phyloP scores from a whole-genome alignment of 2,888 invertebrate species.

The Panopea generosa region DNA sequence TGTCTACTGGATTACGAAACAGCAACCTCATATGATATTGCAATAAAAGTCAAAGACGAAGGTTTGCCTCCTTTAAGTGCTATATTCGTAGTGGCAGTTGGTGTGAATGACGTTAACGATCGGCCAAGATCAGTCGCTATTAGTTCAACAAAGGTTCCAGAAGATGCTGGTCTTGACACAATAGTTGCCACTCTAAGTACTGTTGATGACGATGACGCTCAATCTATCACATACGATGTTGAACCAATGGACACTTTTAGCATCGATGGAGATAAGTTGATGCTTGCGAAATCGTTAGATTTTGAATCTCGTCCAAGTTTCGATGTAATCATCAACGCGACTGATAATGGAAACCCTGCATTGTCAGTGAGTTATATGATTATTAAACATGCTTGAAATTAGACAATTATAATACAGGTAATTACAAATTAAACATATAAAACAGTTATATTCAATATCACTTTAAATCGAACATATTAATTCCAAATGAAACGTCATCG shows the following conservation, averaged over 20 bases:
- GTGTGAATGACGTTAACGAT: constrained; percentile 69
- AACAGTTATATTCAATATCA: too few relatives aligned
- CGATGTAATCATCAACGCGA: background rate
- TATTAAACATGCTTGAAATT: too few relatives aligned
- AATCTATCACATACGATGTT: constrained; percentile 51
- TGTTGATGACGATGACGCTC: constrained; percentile 63
- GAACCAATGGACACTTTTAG: constrained; percentile 3
- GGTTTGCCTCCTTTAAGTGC: constrained; percentile 56
- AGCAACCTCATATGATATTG: constrained; percentile 38
- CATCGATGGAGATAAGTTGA: constrained; percentile 1
- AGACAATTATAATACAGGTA: too few relatives aligned
- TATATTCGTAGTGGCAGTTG: constrained; percentile 48
- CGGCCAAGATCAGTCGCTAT: constrained; percentile 58
- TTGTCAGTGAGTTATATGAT: constrained; percentile 19
- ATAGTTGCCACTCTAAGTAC: constrained; percentile 30
- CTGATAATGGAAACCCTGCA: constrained; percentile 24
- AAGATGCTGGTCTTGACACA: constrained; percentile 9
- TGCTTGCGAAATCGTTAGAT: constrained; percentile 15
- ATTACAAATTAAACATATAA: too few relatives aligned
- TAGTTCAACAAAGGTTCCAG: constrained; percentile 38
- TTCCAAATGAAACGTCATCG: background rate
- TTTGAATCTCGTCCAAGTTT: constrained; percentile 19
- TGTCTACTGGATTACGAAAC: constrained; percentile 69
- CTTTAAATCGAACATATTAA: background rate
- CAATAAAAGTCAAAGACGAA: constrained; percentile 64